phyloP scores from a whole-genome alignment of 2,888 invertebrate genomes.

The Sycophila texana region DNA sequence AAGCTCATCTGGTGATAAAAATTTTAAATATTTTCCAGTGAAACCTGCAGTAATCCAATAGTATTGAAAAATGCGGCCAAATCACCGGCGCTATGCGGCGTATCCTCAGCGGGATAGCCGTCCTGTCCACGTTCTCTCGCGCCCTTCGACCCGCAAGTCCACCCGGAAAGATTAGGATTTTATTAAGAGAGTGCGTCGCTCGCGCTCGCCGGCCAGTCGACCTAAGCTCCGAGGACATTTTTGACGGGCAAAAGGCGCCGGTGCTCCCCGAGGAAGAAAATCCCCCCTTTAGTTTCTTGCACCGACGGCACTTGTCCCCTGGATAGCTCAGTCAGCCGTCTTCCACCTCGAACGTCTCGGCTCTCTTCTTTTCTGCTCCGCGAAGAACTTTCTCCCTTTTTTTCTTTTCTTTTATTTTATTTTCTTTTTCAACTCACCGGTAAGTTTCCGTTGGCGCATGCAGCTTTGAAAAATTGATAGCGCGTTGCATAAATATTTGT shows the following conservation, averaged over 20 bases:
- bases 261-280: conserved; percentile 34
- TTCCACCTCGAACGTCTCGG: conserved; percentile 25
- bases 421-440: not conserved
- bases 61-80: not conserved
- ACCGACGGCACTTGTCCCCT: conserved; percentile 60
- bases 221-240: conserved; percentile 14
- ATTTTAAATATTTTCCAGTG: no score
- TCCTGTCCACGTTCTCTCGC: conserved; percentile 15
- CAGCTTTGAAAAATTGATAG: conserved; percentile 1
- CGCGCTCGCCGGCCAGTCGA: not conserved
- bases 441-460: not conserved
- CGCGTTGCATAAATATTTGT: no score
- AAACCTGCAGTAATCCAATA: no score
- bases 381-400: not conserved
- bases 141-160: not conserved
- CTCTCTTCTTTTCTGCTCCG: conserved; percentile 15
- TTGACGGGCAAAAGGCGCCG: conserved; percentile 51
- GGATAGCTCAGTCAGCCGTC: conserved; percentile 47
- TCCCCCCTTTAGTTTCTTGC: conserved; percentile 62
- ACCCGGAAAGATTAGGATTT: conserved; percentile 48
- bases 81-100: not conserved
- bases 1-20: no score
- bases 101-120: not conserved
- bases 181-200: conserved; percentile 33
- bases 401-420: not conserved